Conservation (phyloP, 2,888 invertebrate genomes). For the Yponomeuta malinellus region DNA sequence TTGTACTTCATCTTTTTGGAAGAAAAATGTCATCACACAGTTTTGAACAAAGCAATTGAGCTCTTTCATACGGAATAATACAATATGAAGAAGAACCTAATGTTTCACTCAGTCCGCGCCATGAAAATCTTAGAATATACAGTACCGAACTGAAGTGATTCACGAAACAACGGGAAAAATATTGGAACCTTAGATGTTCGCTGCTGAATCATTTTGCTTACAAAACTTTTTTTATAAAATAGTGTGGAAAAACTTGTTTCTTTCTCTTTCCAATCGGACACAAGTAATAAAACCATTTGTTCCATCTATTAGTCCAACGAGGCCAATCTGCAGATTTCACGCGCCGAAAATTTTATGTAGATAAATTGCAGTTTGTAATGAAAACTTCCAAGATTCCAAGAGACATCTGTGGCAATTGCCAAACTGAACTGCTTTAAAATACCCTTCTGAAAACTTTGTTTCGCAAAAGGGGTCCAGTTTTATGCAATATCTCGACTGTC, state of each 20-base stretch:
- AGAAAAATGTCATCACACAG: too few species aligned
- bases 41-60: too few species aligned
- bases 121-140: too few species aligned
- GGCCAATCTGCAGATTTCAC: slow-evolving; percentile 8
- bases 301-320: slow-evolving; percentile 2
- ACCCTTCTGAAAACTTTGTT: background rate
- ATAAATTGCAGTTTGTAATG: background rate
- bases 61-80: too few species aligned
- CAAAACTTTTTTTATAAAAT: background rate
- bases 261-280: background rate
- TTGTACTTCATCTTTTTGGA: background rate
- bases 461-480: background rate
- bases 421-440: background rate
- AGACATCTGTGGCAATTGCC: background rate
- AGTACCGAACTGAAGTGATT: slow-evolving; percentile 11
- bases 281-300: slow-evolving; percentile 8
- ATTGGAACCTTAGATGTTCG: background rate
- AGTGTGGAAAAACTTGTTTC: background rate
- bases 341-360: background rate
- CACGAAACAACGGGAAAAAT: background rate
- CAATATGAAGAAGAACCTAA: too few species aligned
- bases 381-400: background rate
- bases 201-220: background rate
- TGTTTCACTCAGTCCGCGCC: too few species aligned
- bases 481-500: background rate